Conservation (phyloP, 1,140 invertebrate species). For the Drosophila sproati region DNA sequence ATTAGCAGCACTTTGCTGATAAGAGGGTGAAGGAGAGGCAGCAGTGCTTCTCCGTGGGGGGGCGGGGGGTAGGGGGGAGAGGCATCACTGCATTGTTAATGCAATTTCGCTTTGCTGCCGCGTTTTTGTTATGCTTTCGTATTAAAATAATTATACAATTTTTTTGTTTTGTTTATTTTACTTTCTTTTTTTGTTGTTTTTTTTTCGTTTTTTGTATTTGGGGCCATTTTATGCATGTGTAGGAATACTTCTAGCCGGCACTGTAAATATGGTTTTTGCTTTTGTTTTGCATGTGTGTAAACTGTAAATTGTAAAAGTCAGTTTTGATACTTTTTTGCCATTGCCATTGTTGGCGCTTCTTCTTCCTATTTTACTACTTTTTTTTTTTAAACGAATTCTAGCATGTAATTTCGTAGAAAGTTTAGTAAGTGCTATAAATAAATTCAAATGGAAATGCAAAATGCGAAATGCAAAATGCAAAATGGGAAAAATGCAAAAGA, state of each 20-base stretch:
- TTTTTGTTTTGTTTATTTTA: constrained; percentile 53
- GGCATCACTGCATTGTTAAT: constrained; percentile 72
- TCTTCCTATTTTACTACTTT: constrained; percentile 11
- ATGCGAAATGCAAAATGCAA: constrained; percentile 11
- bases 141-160: constrained; percentile 79
- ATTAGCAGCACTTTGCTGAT: constrained; percentile 49
- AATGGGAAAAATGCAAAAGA: constrained; percentile 21
- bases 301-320: constrained; percentile 69
- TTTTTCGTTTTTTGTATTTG: no score
- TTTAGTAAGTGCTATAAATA: constrained; percentile 66
- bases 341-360: constrained; percentile 45
- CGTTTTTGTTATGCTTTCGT: constrained; percentile 71
- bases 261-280: constrained; percentile 35
- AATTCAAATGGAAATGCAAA: constrained; percentile 41
- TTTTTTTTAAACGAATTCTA: constrained; percentile 41
- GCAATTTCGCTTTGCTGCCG: constrained; percentile 73
- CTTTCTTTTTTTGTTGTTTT: constrained; percentile 47
- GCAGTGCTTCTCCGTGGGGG: no score
- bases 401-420: constrained; percentile 63
- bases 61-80: background rate
- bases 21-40: background rate
- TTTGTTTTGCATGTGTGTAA: constrained; percentile 38
- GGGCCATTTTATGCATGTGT: constrained; percentile 62
- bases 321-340: constrained; percentile 77
- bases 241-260: constrained; percentile 46